Evolutionary conservation across 2,113 vertebrate species (phyloP), one percentile per base, ranked within the genome.

Genomic region (Peromyscus californicus): DNA sequence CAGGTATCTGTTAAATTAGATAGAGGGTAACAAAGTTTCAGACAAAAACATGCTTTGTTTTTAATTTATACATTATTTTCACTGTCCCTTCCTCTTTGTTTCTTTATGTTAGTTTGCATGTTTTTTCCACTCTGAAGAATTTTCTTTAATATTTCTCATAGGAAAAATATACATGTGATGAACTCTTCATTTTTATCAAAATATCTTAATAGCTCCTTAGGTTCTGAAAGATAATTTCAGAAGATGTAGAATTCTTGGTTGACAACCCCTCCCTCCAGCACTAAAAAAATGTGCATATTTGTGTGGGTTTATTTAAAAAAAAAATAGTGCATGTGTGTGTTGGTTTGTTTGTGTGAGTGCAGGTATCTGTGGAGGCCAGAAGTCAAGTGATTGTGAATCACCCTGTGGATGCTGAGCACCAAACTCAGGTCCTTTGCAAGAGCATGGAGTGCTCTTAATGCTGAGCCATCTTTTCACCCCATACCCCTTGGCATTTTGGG

Each of bases 71-170:
- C 29, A 67, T 75, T 75, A 45, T 42, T 69, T 83, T 65, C 61
- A 72, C 42, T 86, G 24, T 8, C 39, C 21, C 10, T 12, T 33
- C 21, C 10, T 45, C n/a, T 67, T 48, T 51, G 5, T 80, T 90
- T 90, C 39, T 90, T 93, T 36, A 42, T 86, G 45, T 80, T 65
- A 42, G 48, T 91, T 93, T 96, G 54, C 61, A 16, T 85, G 31
- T 76, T 29, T 63, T 45, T 95, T 83, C 69, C 26, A 72, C 17
- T 36, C 17, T 84, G n/a, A 95, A 59, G 22, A 67, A 36, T 31
- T 48, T 86, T 76, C 10, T 79, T 88, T n/a, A 45, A 26, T 45
- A 65, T 82, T 92, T 80, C 78, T 39, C 54, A 0, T 95, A 89
- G 7, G 59, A 65, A 22, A 67, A 42, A 31, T n/a, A 75, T 45